Base-by-base conservation (phyloP, 2,888 invertebrate species). In the Megalurothrips usitatus region DNA sequence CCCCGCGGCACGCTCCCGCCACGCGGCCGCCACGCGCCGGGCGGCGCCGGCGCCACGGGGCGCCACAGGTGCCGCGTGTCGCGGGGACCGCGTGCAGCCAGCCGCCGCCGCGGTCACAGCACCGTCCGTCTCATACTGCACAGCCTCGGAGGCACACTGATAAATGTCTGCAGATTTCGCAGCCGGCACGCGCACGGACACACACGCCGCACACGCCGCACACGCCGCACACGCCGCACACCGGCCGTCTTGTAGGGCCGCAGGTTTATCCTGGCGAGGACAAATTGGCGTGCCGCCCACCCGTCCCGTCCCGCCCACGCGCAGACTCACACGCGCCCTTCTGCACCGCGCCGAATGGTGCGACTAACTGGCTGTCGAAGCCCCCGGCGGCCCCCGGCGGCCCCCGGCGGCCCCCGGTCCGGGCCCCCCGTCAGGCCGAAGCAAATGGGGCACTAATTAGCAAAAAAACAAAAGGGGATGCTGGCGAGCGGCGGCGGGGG, bases 351-450 rank as follows among this genome's bases (percentile, higher is more conserved):
- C 26, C 68, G 68, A 75, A 75, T 75, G 68, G 23, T 12, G 26
- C 26, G 68, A 26, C 68, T 75, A 75, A 75, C 68, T 75, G 68
- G 68, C 68, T 75, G 82, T 84, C 86, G 86, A 87, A 86, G 86
- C 86, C 86, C 86, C 85, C n/a, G n/a, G n/a, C n/a, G 87, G 87
- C 88, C 87, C 87, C 86, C 84, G 85, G 86, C 86, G 85, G 86
- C 86, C 86, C 86, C 85, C n/a, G n/a, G n/a, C n/a, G 87, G 87
- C 88, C 87, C 84, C 83, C 34, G 34, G 6, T 6, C 34, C 34
- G 3, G 6, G 34, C 34, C 34, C 34, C 34, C 34, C 34, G 6
- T 43, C 34, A 43, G 6, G 87, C 87, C 86, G 83, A 85, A 17
- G 58, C 68, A 75, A 75, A 75, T 75, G 68, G 68, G 68, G 68